Evolutionary conservation across 2,888 invertebrate species (phyloP), one percentile per base, ranked within the genome.

Genomic region (Chrysolina haemoptera): DNA sequence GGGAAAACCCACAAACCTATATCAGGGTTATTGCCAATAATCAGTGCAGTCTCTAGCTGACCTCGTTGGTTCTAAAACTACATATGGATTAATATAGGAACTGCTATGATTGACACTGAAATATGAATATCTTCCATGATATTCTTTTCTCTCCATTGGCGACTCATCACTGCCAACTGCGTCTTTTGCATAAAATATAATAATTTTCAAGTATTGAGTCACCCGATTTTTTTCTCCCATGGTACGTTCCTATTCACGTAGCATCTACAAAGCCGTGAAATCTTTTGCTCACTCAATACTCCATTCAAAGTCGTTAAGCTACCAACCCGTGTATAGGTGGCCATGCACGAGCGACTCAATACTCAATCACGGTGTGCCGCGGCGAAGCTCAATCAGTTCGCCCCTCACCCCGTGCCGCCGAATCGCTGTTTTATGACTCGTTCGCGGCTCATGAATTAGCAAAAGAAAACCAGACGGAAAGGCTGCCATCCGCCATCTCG

Each of bases 381-480:
- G 73, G 68, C 75, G 68, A 69, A 48, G 35, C 63, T 63, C 50
- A 63, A 70, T 46, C 65, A 64, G 48, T 67, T 65, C 65, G 27
- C 59, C 70, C 66, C 18, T 40, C 59, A 27, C 63, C 16, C 35
- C 46, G 40, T 50, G 20, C 22, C 62, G 50, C 20, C 63, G 48
- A 65, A 69, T 63, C 65, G 65, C 82, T 85, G 85, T 86, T 87
- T 86, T 87, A 87, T 87, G 86, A 76, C 83, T 85, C 86, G 85
- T 91, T 90, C 89, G 90, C 89, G 90, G 89, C 90, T 90, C 91
- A 89, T 91, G 92, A 91, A 91, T 91, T 91, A 91, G 91, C 91
- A 91, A 91, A 91, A 90, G 73, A 90, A 90, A 91, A 77, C 90
- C 91, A 90, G 91, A 90, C 70, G 67, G 46, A 43, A 20, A 62